These are phyloP conservation scores for Pecten maximus DNA, from an alignment of 2,888 invertebrate genomes.

Conservation along the genomic window DNA sequence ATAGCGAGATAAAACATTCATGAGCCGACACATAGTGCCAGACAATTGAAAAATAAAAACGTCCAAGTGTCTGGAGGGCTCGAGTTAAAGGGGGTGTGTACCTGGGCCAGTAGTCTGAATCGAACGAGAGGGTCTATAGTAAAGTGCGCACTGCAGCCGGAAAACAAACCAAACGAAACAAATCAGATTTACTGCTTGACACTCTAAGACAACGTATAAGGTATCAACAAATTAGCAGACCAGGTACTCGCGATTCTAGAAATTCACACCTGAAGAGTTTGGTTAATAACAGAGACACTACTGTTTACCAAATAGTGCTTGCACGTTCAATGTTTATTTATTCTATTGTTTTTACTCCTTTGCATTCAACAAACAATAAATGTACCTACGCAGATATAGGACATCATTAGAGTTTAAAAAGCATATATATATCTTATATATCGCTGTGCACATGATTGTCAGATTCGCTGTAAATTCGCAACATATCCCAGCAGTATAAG, in stretches of 20 bases:
- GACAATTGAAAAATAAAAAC: constrained; percentile 23
- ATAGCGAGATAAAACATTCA: neutral
- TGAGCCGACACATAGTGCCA: constrained; percentile 13
- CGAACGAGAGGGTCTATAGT: neutral
- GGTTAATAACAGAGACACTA: no score
- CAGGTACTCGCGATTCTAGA: neutral
- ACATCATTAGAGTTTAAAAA: neutral
- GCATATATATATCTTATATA: neutral
- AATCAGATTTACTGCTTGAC: neutral
- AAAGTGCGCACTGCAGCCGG: neutral
- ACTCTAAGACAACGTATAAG: neutral
- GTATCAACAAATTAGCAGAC: neutral
- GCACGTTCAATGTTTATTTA: no score
- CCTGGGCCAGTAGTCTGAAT: neutral
- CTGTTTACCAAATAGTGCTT: no score
- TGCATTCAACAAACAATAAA: no score
- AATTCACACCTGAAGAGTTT: no score
- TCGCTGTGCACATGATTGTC: neutral
- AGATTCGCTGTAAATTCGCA: neutral
- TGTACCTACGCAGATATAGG: neutral
- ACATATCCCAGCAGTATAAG: neutral
- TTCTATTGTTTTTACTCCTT: no score
- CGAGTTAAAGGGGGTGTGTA: neutral
- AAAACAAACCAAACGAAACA: neutral
- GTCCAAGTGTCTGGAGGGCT: neutral